A percentile compares a stretch with the other conserved stretches of the same genome.
Evolutionary conservation across 1,140 invertebrate genomes (phyloP).

Genomic region (Caenorhabditis inopinata): DNA sequence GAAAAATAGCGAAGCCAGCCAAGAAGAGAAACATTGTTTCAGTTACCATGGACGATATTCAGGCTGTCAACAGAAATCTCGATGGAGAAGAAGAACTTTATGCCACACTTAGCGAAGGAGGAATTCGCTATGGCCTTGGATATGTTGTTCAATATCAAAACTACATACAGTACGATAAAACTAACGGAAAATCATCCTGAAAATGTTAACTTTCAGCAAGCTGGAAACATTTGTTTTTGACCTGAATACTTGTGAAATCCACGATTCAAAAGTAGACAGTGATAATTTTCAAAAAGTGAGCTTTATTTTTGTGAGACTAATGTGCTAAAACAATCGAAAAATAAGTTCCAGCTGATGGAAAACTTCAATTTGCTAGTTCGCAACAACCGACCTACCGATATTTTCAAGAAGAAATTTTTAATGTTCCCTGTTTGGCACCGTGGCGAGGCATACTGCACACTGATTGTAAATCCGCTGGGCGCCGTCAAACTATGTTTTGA

Average conservation of each 20-base stretch:
- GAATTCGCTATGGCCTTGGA: neutral
- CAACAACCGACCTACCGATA: neutral
- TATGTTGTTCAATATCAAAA: too few relatives aligned
- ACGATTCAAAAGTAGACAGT: too few relatives aligned
- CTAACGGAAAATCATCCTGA: too few relatives aligned
- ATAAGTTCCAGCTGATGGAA: neutral
- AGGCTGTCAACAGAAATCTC: neutral
- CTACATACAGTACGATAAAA: too few relatives aligned
- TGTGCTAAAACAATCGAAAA: neutral
- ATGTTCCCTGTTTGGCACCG: neutral
- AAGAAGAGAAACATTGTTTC: neutral
- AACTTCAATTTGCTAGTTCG: neutral
- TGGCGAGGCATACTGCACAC: neutral
- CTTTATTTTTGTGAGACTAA: too few relatives aligned
- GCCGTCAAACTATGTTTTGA: too few relatives aligned
- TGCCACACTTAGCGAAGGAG: neutral
- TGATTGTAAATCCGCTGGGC: too few relatives aligned
- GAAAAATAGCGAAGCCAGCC: too few relatives aligned
- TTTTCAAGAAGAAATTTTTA: neutral
- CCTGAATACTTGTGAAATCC: too few relatives aligned
- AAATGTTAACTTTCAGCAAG: too few relatives aligned
- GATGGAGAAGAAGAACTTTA: neutral
- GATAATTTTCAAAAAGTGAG: too few relatives aligned
- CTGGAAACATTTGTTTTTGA: too few relatives aligned
- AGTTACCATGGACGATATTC: neutral